Percentiles rank a stretch among this genome's conserved stretches.
phyloP scores from a whole-genome alignment of 2,888 invertebrate genomes.

The Octonoba sinensis region DNA sequence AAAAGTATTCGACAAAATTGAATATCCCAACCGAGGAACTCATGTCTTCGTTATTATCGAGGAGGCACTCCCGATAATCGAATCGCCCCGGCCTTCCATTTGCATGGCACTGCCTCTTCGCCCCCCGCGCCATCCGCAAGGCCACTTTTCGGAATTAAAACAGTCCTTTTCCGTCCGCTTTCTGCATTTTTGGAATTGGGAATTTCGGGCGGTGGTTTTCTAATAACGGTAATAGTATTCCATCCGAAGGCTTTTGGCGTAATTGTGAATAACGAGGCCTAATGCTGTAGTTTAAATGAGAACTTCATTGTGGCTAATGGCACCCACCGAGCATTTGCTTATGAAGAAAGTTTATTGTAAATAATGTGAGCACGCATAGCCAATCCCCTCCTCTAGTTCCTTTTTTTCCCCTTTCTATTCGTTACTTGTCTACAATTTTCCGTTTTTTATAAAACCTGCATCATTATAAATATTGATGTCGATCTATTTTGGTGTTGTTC shows the following conservation, averaged over 20 bases:
- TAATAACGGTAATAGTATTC: slow-evolving; percentile 17
- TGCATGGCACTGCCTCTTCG: slow-evolving; percentile 34
- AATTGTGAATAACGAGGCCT: slow-evolving; percentile 15
- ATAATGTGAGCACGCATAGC: no score
- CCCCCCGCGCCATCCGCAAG: background rate
- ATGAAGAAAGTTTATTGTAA: no score
- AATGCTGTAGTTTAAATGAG: slow-evolving; percentile 18
- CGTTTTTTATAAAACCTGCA: no score
- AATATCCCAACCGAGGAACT: slow-evolving; percentile 2
- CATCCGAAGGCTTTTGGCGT: slow-evolving; percentile 3
- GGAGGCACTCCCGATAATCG: slow-evolving; percentile 50
- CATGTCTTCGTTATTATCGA: background rate
- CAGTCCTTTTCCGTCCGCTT: background rate
- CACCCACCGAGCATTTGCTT: background rate
- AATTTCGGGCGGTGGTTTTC: background rate
- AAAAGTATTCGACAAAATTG: slow-evolving; percentile 4
- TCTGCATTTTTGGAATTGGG: slow-evolving; percentile 32
- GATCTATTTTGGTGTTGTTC: no score
- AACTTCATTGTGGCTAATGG: background rate
- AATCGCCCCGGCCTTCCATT: slow-evolving; percentile 48
- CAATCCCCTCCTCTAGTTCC: no score
- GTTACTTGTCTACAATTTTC: no score
- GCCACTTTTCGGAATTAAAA: slow-evolving; percentile 57
- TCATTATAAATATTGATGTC: no score
- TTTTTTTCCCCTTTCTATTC: no score